Conservation (phyloP, 1,140 invertebrate species). For the Pogonomyrmex californicus region DNA sequence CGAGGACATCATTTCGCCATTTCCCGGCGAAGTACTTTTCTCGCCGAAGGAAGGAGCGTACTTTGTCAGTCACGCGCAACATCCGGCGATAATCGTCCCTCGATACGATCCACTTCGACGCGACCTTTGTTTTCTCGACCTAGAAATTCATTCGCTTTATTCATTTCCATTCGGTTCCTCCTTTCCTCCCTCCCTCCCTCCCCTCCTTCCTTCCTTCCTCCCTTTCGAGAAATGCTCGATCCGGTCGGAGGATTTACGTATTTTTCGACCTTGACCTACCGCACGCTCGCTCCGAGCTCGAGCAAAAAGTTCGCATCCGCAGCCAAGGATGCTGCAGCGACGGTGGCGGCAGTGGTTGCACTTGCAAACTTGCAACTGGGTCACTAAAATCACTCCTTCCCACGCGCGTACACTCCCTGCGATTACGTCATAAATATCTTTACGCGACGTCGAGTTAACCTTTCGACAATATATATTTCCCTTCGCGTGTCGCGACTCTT, state of each 20-base stretch:
- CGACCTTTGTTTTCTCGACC: slow-evolving; percentile 33
- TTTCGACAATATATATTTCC: not conserved
- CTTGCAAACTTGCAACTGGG: slow-evolving; percentile 64
- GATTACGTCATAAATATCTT: slow-evolving; percentile 52
- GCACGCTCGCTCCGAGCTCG: slow-evolving; percentile 34
- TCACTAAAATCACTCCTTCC: slow-evolving; percentile 60
- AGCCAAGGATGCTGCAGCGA: slow-evolving; percentile 26
- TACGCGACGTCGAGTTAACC: not conserved
- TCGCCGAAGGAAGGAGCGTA: slow-evolving; percentile 18
- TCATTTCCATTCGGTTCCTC: not conserved
- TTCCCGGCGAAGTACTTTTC: slow-evolving; percentile 33
- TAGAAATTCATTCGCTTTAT: slow-evolving; percentile 8
- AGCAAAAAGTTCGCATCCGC: slow-evolving; percentile 59
- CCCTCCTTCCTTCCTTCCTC: slow-evolving; percentile 4
- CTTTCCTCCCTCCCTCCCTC: slow-evolving; percentile 4
- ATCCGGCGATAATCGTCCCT: slow-evolving; percentile 39
- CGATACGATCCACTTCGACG: not conserved
- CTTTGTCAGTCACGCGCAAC: not conserved
- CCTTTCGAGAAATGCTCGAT: not conserved
- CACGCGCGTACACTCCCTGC: not conserved
- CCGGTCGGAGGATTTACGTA: slow-evolving; percentile 55
- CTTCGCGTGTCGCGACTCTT: not conserved
- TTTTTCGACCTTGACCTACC: slow-evolving; percentile 68
- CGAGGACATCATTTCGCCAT: slow-evolving; percentile 33
- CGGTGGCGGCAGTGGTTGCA: slow-evolving; percentile 14